These are phyloP conservation scores for Zootoca vivipara DNA, from an alignment of 2,113 vertebrate species.

Conservation along the genomic window DNA sequence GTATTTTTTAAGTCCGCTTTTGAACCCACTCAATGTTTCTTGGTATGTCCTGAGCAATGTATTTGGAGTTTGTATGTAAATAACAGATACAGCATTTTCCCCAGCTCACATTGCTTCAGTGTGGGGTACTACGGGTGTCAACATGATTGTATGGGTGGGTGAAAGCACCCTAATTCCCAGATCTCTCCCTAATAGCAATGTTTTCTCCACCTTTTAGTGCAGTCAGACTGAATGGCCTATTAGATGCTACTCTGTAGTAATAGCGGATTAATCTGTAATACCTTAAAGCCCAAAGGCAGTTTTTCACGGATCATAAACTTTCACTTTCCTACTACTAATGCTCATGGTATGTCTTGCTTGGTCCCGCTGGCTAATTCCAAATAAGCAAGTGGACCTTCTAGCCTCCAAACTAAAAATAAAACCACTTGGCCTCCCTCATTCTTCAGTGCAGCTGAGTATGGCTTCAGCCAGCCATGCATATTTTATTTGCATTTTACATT, in stretches of 20 bases:
- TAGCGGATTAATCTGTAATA: not conserved
- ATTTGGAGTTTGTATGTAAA: not conserved
- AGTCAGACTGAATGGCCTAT: not conserved
- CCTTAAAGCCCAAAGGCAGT: not conserved
- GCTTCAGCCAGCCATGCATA: constrained; percentile 7
- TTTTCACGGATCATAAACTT: not conserved
- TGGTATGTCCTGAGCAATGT: not conserved
- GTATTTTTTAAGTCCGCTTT: too few species aligned
- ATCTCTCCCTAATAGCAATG: not conserved
- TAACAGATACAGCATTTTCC: not conserved
- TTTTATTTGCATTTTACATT: not conserved
- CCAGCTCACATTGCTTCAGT: not conserved
- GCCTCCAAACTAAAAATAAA: not conserved
- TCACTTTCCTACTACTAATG: not conserved
- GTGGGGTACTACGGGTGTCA: too few species aligned
- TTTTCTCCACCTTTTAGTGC: not conserved
- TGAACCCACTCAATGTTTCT: too few species aligned
- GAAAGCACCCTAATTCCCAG: not conserved
- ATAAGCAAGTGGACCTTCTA: not conserved
- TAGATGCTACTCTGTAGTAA: not conserved
- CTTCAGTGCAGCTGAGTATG: not conserved
- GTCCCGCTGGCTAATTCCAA: not conserved
- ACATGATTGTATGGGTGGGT: not conserved
- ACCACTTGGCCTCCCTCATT: not conserved
- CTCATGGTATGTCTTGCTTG: not conserved